phyloP scores from a whole-genome alignment of 1,140 invertebrate genomes.

The Uloborus diversus region DNA sequence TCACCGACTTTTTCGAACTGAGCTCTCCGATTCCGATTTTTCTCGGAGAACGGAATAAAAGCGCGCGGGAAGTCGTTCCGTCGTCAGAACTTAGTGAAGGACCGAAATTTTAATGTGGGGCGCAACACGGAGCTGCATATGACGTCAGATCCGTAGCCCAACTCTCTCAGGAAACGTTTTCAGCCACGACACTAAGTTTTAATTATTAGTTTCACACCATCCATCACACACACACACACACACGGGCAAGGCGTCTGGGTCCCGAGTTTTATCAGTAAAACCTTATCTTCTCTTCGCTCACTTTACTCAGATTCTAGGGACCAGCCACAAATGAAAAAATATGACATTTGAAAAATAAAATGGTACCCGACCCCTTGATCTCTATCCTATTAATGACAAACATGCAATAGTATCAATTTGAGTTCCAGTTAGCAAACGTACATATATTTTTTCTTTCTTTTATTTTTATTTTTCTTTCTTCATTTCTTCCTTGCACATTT shows the following conservation, averaged over 20 bases:
- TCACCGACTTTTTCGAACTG: too few relatives aligned
- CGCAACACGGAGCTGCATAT: conserved; percentile 29
- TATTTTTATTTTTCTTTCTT: too few relatives aligned
- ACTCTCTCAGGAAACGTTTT: conserved; percentile 29
- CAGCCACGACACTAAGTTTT: conserved; percentile 31
- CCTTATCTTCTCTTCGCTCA: conserved; percentile 23
- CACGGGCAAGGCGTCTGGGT: conserved; percentile 23
- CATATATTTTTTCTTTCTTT: too few relatives aligned
- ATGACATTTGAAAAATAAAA: too few relatives aligned
- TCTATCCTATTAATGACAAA: too few relatives aligned
- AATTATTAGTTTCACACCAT: conserved; percentile 32
- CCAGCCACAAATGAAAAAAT: conserved; percentile 13
- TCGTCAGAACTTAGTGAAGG: conserved; percentile 9
- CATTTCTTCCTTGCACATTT: too few relatives aligned
- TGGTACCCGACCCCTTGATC: too few relatives aligned
- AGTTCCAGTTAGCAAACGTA: too few relatives aligned
- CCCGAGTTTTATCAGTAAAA: conserved; percentile 25
- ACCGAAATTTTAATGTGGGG: conserved; percentile 21
- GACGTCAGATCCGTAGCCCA: conserved; percentile 32
- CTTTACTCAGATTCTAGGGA: not conserved
- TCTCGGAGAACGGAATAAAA: too few relatives aligned
- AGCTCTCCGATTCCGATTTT: too few relatives aligned
- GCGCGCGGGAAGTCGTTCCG: not conserved
- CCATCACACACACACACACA: too few relatives aligned
- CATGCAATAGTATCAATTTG: too few relatives aligned